These are phyloP conservation scores for Antedon bifida DNA, from an alignment of 35 echinoderm and acorn worm genomes.

Conservation along the genomic window DNA sequence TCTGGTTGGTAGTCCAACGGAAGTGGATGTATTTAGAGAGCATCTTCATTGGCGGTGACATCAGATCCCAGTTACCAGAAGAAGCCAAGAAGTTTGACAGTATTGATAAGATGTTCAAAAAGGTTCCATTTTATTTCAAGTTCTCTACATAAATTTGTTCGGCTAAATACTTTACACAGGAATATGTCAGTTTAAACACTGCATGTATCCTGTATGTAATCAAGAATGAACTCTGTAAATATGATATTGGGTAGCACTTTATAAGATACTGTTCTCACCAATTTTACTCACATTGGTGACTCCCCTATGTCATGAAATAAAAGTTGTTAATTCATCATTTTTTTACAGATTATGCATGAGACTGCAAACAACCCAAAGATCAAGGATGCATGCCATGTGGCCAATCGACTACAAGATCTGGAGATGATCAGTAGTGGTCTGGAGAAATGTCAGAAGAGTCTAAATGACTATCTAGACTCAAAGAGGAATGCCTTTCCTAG, in stretches of 20 bases:
- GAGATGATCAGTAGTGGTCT: constrained; percentile 91
- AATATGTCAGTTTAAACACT: no score
- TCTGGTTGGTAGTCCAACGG: constrained; percentile 93
- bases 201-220: no score
- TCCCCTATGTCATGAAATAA: no score
- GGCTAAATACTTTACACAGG: no score
- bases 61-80: constrained; percentile 92
- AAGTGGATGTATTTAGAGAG: constrained; percentile 99
- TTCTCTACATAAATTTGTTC: no score
- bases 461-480: constrained; percentile 98
- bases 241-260: no score
- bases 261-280: no score
- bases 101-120: constrained; percentile 97
- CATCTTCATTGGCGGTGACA: constrained; percentile 98
- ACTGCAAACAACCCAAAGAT: constrained; percentile 73
- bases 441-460: constrained; percentile 98
- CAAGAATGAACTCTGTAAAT: no score
- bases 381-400: constrained; percentile 85
- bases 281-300: no score
- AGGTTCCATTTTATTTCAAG: constrained; percentile 33
- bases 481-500: constrained; percentile 97
- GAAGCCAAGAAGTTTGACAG: constrained; percentile 99
- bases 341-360: constrained; percentile 86
- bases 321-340: no score
- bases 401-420: constrained; percentile 78